Evolutionary conservation across 2,113 vertebrate genomes (phyloP).

Genomic region (Plecotus auritus): DNA sequence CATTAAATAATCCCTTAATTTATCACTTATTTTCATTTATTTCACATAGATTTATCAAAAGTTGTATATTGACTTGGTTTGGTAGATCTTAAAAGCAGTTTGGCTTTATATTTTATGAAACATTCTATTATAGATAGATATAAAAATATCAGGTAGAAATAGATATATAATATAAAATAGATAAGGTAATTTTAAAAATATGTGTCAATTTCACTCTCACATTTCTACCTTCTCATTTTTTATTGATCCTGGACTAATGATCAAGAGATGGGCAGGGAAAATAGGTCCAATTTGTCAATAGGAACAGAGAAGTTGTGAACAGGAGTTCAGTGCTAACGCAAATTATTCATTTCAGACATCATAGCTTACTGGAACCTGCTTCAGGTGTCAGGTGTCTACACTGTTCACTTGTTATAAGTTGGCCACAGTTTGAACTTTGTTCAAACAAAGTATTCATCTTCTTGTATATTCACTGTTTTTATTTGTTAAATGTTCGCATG

Average conservation of each 20-base stretch:
- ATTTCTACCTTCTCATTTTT: not conserved
- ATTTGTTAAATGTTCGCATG: constrained; percentile 5
- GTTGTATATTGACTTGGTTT: not conserved
- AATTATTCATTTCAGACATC: not conserved
- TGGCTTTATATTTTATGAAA: not conserved
- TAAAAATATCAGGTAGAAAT: not conserved
- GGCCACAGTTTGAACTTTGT: not conserved
- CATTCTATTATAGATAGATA: not conserved
- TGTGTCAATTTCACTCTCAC: not conserved
- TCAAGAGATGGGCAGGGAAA: not conserved
- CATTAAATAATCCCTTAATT: not conserved
- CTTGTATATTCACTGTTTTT: not conserved
- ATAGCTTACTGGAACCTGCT: not conserved
- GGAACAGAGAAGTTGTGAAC: not conserved
- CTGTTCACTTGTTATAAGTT: not conserved
- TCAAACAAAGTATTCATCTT: not conserved
- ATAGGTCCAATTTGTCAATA: not conserved
- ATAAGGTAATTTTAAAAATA: not conserved
- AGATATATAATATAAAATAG: not conserved
- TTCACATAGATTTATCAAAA: not conserved
- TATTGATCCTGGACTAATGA: not conserved
- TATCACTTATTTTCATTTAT: not conserved
- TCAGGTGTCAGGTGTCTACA: not conserved
- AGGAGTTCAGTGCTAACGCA: not conserved
- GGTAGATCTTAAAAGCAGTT: not conserved